Evolutionary conservation across 2,113 vertebrate genomes (phyloP).

Genomic region (Siphamia tubifer): DNA sequence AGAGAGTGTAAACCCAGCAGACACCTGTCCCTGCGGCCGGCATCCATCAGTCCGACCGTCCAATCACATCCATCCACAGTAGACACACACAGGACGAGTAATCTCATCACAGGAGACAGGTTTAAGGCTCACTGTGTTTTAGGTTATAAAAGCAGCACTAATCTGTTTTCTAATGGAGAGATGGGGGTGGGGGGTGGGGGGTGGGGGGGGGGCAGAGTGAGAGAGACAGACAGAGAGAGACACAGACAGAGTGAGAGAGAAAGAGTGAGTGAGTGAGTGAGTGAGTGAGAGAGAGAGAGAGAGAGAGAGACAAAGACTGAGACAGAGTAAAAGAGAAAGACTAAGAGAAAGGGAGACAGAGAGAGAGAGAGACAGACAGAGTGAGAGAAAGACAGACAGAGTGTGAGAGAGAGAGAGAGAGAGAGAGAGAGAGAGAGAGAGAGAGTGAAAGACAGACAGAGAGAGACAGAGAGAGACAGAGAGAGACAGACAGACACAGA

Average conservation of each 20-base stretch:
- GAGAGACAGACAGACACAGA: too few relatives aligned
- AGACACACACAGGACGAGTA: conserved; percentile 1
- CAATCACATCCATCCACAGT: conserved; percentile 37
- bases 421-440: too few relatives aligned
- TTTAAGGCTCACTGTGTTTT: conserved; percentile 47
- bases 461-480: too few relatives aligned
- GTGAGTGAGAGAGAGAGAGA: not conserved
- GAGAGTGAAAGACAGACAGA: too few relatives aligned
- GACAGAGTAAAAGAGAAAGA: too few relatives aligned
- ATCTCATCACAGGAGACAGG: conserved; percentile 58
- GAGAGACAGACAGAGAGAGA: not conserved
- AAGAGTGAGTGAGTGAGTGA: not conserved
- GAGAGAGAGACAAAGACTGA: not conserved
- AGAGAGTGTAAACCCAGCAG: not conserved
- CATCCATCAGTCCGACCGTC: not conserved
- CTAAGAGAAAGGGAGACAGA: too few relatives aligned
- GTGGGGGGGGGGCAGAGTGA: not conserved
- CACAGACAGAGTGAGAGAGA: not conserved
- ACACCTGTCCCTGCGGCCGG: conserved; percentile 45
- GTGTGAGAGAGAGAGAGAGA: too few relatives aligned
- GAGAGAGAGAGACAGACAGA: too few relatives aligned
- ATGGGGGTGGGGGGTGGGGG: not conserved
- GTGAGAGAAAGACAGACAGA: too few relatives aligned
- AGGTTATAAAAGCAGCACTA: conserved; percentile 45
- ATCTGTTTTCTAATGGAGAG: conserved; percentile 54